Conservation (phyloP, 2,888 invertebrate species). For the Ecliptopera silaceata region DNA sequence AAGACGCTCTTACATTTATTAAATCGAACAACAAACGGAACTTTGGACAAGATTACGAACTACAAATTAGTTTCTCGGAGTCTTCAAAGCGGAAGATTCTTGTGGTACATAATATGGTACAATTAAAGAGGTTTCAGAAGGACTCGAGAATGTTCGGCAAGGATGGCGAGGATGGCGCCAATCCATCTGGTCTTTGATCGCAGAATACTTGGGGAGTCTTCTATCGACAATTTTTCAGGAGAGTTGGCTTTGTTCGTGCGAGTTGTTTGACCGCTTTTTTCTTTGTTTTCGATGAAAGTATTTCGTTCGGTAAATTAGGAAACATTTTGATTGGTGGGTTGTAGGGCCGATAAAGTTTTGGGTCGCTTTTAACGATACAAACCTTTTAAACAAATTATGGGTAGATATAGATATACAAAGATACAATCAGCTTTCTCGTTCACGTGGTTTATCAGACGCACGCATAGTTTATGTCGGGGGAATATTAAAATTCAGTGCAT, state of each 20-base stretch:
- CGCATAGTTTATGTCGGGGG: slow-evolving; percentile 7
- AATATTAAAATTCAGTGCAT: slow-evolving; percentile 48
- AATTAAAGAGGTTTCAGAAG: slow-evolving; percentile 52
- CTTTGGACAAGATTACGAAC: slow-evolving; percentile 57
- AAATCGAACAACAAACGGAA: slow-evolving; percentile 61
- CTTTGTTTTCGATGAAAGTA: slow-evolving; percentile 52
- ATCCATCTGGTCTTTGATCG: slow-evolving; percentile 65
- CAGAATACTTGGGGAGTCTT: slow-evolving; percentile 58
- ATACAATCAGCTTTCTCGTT: slow-evolving; percentile 7
- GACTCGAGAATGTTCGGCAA: slow-evolving; percentile 45
- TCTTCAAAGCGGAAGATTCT: slow-evolving; percentile 73
- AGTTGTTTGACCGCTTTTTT: slow-evolving; percentile 59
- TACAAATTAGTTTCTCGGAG: slow-evolving; percentile 71
- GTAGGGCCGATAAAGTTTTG: slow-evolving; percentile 50
- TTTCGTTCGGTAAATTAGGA: slow-evolving; percentile 55
- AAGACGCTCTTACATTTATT: slow-evolving; percentile 62
- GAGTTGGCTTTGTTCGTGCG: slow-evolving; percentile 54
- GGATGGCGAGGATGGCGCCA: slow-evolving; percentile 49
- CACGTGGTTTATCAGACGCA: slow-evolving; percentile 11
- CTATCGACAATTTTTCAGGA: slow-evolving; percentile 60
- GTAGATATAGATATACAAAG: slow-evolving; percentile 11
- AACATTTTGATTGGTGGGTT: slow-evolving; percentile 55
- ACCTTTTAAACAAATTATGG: slow-evolving; percentile 52
- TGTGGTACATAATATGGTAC: slow-evolving; percentile 66
- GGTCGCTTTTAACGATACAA: slow-evolving; percentile 43